phyloP scores from a whole-genome alignment of 2,888 invertebrate genomes.

The Ormyrus pomaceus region DNA sequence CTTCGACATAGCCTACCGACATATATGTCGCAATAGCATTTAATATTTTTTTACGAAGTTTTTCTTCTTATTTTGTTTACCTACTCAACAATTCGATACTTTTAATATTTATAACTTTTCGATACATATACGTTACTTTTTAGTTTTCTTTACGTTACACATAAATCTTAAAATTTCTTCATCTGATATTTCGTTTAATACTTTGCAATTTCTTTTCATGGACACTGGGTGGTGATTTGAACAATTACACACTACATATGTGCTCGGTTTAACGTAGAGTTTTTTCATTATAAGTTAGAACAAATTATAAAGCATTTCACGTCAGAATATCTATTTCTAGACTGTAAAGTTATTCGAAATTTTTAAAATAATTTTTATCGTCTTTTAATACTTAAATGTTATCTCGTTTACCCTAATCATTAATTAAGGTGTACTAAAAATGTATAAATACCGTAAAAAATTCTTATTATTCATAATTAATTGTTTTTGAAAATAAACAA shows the following conservation, averaged over 20 bases:
- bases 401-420: no score
- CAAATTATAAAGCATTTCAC: constrained; percentile 48
- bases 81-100: constrained; percentile 55
- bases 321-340: constrained; percentile 39
- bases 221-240: constrained; percentile 49
- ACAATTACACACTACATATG: constrained; percentile 47
- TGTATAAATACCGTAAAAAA: background rate
- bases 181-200: constrained; percentile 26
- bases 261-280: constrained; percentile 39
- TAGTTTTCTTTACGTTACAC: constrained; percentile 48
- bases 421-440: background rate
- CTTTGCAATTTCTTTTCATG: constrained; percentile 26
- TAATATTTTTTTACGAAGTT: constrained; percentile 39
- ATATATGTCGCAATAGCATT: constrained; percentile 45
- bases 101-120: constrained; percentile 49
- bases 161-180: constrained; percentile 45
- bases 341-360: constrained; percentile 34
- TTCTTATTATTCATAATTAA: background rate
- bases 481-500: background rate
- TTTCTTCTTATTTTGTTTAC: constrained; percentile 35
- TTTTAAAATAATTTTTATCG: background rate
- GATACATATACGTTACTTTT: constrained; percentile 34
- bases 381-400: constrained; percentile 8
- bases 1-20: constrained; percentile 56
- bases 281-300: constrained; percentile 41